These are phyloP conservation scores for Neosilurus hyrtlii DNA, from an alignment of 2,797 vertebrate species.

Conservation along the genomic window DNA sequence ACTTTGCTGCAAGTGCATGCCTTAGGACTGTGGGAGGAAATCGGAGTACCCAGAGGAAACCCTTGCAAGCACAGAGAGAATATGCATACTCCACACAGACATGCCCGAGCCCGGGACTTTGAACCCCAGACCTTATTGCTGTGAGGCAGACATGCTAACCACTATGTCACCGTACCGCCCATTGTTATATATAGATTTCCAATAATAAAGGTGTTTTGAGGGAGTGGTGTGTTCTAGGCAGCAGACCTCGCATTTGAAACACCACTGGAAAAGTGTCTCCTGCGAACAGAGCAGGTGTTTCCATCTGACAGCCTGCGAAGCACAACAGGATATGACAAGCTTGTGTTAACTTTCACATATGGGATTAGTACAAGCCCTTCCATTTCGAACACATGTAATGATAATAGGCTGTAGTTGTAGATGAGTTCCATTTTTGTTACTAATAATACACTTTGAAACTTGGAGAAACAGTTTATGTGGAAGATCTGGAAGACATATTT, in stretches of 20 bases:
- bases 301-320: conserved; percentile 25
- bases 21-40: too few species aligned
- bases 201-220: not conserved
- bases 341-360: conserved; percentile 13
- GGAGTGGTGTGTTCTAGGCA: not conserved
- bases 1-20: too few species aligned
- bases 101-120: too few species aligned
- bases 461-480: not conserved
- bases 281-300: conserved; percentile 36
- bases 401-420: not conserved
- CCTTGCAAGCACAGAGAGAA: too few species aligned
- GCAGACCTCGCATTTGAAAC: conserved; percentile 16
- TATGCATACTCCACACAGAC: too few species aligned
- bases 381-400: not conserved
- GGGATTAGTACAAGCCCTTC: conserved; percentile 14
- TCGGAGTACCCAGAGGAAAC: too few species aligned
- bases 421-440: not conserved
- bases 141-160: too few species aligned
- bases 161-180: too few species aligned
- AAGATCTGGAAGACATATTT: not conserved
- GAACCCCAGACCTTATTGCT: too few species aligned
- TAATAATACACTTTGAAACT: not conserved
- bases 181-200: not conserved
- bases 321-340: conserved; percentile 20
- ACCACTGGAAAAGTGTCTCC: conserved; percentile 11